Evolutionary conservation across 2,113 vertebrate genomes (phyloP), one percentile per base, ranked within the genome.

Genomic region (Ameiurus melas): DNA sequence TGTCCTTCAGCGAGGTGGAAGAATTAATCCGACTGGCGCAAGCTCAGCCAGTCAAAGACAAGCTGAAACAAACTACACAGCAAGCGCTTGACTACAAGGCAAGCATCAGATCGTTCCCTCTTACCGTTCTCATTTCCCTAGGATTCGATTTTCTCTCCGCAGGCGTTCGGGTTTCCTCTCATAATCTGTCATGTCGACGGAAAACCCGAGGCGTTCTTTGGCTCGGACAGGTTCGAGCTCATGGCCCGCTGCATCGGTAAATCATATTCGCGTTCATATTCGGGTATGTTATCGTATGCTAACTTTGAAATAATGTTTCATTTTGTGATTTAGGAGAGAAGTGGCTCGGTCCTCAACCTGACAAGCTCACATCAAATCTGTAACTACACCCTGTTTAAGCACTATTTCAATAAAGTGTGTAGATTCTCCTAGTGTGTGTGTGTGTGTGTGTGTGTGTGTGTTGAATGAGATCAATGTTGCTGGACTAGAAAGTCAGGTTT

Each of bases 131-230:
- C 5, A 2, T 22, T 22, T 60, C 36, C 36, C 27, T 53, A 22
- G 1, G 5, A 14, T 17, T 19, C 17, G 5, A n/a, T 0, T 14
- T 8, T 83, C 8, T 80, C 33, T 80, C 12, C 3, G 8, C 90
- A 99, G 98, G 94, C 96, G 1, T 99, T 98, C 92, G 97, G 98
- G 58, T 92, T 99, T 90, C 98, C 98, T 12, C n/a, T 96, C 88
- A 71, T 95, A 0, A 95, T 99, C 89, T 96, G 94, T 83, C 97
- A 98, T 12, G 17, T 96, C 17, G 86, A 96, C 5, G 95, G 94
- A 3, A 89, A 97, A 87, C 91, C 94, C 2, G 93, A 97, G 85
- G 90, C 96, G 89, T 95, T 97, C 78, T 99, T 99, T 91, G 97
- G 98, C 80, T 98, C 96, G 1, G 98, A 99, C 93, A 93, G 97